These are phyloP conservation scores for Branchellion lobata DNA, from an alignment of 2,888 invertebrate species.

Conservation along the genomic window DNA sequence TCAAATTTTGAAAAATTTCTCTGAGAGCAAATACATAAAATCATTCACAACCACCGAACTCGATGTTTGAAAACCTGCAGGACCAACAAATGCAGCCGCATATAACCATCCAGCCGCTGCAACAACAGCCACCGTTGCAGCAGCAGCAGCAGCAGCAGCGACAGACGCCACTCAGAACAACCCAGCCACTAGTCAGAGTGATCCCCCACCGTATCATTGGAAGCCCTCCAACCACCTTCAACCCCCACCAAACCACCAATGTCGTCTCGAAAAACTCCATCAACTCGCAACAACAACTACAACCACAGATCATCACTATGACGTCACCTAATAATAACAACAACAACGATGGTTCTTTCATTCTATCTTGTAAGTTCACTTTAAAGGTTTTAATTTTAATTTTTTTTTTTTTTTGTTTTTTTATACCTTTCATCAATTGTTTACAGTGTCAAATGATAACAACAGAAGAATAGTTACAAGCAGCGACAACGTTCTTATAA, in stretches of 20 bases:
- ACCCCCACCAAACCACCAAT: slow-evolving; percentile 17
- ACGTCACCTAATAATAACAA: slow-evolving; percentile 11
- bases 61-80: no score
- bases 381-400: background rate
- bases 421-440: background rate
- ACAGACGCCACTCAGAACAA: background rate
- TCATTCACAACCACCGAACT: no score
- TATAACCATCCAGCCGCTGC: slow-evolving; percentile 2
- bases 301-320: slow-evolving; percentile 9
- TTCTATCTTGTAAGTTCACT: background rate
- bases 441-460: slow-evolving; percentile 6
- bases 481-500: background rate
- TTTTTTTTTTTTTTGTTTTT: background rate
- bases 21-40: no score
- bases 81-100: background rate
- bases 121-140: slow-evolving; percentile 30
- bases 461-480: background rate
- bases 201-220: slow-evolving; percentile 21
- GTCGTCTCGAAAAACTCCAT: slow-evolving; percentile 5
- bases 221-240: slow-evolving; percentile 11
- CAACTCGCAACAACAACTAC: slow-evolving; percentile 24
- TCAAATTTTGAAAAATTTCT: no score
- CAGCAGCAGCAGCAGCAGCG: background rate
- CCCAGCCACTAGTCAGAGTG: slow-evolving; percentile 25
- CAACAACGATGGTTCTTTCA: background rate